These are phyloP conservation scores for Drosophila sulfurigaster DNA, from an alignment of 1,140 invertebrate genomes.

Conservation along the genomic window DNA sequence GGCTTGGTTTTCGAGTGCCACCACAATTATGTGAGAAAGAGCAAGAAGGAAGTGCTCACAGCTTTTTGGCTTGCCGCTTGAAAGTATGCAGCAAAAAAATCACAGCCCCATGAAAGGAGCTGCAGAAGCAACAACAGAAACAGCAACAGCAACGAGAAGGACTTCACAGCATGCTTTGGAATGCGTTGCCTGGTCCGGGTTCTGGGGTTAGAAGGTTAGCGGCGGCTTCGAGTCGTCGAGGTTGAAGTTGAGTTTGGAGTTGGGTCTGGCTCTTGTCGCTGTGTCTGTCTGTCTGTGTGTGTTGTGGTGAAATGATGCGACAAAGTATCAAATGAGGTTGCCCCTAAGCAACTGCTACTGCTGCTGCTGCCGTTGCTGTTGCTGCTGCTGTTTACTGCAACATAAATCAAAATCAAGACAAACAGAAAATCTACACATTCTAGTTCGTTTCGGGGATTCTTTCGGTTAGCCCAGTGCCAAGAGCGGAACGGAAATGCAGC, in stretches of 20 bases:
- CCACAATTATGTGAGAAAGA: conserved; percentile 50
- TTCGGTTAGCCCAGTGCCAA: conserved; percentile 9
- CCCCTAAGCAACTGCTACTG: conserved; percentile 41
- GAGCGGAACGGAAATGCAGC: conserved; percentile 55
- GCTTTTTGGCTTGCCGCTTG: conserved; percentile 43
- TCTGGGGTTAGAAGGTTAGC: conserved; percentile 37
- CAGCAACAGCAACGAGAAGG: conserved; percentile 21
- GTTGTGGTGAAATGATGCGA: conserved; percentile 75
- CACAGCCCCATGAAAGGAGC: conserved; percentile 37
- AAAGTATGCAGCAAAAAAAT: conserved; percentile 50
- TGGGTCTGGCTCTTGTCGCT: conserved; percentile 23
- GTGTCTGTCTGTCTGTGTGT: conserved; percentile 24
- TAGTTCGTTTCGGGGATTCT: conserved; percentile 19
- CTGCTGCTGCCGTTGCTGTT: conserved; percentile 27
- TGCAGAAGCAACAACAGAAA: conserved; percentile 19
- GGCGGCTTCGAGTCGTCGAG: conserved; percentile 26
- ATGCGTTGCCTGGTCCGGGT: conserved; percentile 57
- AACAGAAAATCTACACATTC: conserved; percentile 61
- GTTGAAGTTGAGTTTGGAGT: conserved; percentile 34
- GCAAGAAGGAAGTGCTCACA: conserved; percentile 22
- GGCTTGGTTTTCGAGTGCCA: conserved; percentile 3
- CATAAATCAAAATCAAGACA: conserved; percentile 81
- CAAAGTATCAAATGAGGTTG: conserved; percentile 81
- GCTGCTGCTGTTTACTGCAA: conserved; percentile 72
- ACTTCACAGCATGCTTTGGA: conserved; percentile 54